phyloP scores from a whole-genome alignment of 2,797 vertebrate genomes.

The Propithecus deckenii region DNA sequence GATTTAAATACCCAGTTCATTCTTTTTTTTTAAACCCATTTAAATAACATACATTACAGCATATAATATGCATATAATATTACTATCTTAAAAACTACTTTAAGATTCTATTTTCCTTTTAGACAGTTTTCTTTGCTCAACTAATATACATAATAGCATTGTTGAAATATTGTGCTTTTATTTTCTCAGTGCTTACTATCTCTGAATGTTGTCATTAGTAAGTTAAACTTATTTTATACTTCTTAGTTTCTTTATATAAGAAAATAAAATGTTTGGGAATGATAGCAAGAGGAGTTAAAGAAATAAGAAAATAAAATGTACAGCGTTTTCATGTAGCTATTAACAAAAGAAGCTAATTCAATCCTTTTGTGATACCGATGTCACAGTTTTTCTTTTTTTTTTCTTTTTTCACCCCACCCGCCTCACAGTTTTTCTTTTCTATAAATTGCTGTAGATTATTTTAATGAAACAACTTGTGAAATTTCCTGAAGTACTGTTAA shows the following conservation, averaged over 20 bases:
- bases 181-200: neutral
- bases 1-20: neutral
- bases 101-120: slow-evolving; percentile 9
- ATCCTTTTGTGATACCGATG: slow-evolving; percentile 14
- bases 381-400: slow-evolving; percentile 36
- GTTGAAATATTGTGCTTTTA: neutral
- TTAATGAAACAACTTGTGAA: slow-evolving; percentile 55
- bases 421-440: slow-evolving; percentile 6
- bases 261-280: neutral
- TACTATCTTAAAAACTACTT: neutral
- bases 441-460: slow-evolving; percentile 53
- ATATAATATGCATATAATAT: neutral
- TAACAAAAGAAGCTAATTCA: slow-evolving; percentile 46
- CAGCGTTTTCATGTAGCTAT: neutral
- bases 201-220: slow-evolving; percentile 24
- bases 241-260: slow-evolving; percentile 18
- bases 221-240: neutral
- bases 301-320: neutral
- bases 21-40: neutral
- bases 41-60: neutral
- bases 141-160: neutral
- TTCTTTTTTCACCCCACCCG: no score
- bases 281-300: neutral
- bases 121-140: neutral
- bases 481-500: slow-evolving; percentile 44